Evolutionary conservation across 2,888 invertebrate genomes (phyloP), one percentile per base, ranked within the genome.

Genomic region (Glaucopsyche alexis): DNA sequence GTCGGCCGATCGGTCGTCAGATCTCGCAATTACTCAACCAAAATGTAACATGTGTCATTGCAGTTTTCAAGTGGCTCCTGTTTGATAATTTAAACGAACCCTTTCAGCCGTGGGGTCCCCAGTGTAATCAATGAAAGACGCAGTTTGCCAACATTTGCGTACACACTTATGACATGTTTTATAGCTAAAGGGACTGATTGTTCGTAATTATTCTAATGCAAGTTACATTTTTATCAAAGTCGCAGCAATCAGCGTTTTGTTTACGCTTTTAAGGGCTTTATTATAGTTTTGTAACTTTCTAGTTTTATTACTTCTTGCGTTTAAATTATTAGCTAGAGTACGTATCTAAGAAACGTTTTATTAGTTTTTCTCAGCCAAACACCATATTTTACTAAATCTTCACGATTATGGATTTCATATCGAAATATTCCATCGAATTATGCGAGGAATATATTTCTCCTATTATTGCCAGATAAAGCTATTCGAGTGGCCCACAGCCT

Each of bases 1-100:
- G 77, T 82, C 77, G 76, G 42, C 19, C 78, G 77, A 85, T 78
- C 77, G 72, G 72, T 82, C 75, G 79, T 40, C 47, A 75, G 74
- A 80, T 80, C 77, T 71, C 73, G 75, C 78, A 82, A 80, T 79
- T 77, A 77, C 77, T 72, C 77, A 75, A 78, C 77, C 79, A 77
- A 86, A 89, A 88, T 86, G 86, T 86, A 88, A 87, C 91, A 92
- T 91, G 91, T 92, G 92, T 92, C 91, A 88, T 83, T 88, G 88
- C 87, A 88, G 87, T 87, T 90, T 87, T 91, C 84, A 88, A 92
- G 92, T 91, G 89, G 90, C 84, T 86, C 85, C 85, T 87, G 87
- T 89, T 89, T 87, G 85, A 87, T 87, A 85, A 88, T 89, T 86
- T 85, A 84, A 83, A 81, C 81, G 87, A 87, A 86, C 90, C 90